Evolutionary conservation across 2,888 invertebrate species (phyloP).

Genomic region (Mactromeris polynyma): DNA sequence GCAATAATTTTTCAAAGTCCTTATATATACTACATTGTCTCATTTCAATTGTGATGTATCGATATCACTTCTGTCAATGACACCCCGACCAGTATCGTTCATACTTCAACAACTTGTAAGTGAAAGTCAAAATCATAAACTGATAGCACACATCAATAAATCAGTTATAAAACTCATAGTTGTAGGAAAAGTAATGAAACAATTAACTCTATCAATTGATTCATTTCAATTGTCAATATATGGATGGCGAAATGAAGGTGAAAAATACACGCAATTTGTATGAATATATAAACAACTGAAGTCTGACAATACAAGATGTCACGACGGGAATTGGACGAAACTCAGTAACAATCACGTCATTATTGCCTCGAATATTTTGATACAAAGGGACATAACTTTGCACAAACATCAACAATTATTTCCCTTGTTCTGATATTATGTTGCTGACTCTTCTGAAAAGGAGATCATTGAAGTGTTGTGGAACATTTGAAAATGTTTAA

Average conservation of each 20-base stretch:
- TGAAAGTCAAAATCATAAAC: not conserved
- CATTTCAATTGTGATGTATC: too few species aligned
- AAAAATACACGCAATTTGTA: not conserved
- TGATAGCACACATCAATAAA: too few species aligned
- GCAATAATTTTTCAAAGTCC: too few species aligned
- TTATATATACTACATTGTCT: too few species aligned
- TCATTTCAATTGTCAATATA: too few species aligned
- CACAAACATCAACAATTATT: conserved; percentile 15
- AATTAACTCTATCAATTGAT: too few species aligned
- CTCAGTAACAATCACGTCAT: not conserved
- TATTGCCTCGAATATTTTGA: not conserved
- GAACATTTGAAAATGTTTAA: conserved; percentile 42
- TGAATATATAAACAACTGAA: not conserved
- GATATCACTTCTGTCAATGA: too few species aligned
- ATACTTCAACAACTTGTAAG: not conserved
- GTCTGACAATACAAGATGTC: not conserved
- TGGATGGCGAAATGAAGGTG: not conserved
- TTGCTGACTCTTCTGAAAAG: conserved; percentile 13
- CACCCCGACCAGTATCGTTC: not conserved
- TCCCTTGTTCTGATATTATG: conserved; percentile 29
- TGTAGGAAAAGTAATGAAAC: too few species aligned
- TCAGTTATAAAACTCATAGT: too few species aligned
- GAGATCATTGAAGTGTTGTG: conserved; percentile 44
- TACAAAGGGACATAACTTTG: conserved; percentile 11
- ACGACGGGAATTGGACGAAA: not conserved